A percentile compares a stretch with the other conserved stretches of the same genome.
Conservation (phyloP, 1,140 invertebrate genomes). For the Brachionus sp. region DNA sequence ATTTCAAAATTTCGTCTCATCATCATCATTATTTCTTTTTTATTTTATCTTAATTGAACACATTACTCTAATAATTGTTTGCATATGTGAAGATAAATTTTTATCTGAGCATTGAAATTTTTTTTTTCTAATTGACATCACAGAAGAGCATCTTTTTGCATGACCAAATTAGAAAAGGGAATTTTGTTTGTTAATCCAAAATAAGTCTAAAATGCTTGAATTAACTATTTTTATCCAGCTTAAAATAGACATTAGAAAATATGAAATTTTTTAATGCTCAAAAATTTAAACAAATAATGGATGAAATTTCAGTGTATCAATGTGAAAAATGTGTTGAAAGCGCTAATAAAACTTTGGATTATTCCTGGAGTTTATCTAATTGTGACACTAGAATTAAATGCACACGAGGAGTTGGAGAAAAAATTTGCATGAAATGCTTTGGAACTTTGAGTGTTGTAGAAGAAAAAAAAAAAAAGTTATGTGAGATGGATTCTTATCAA, state of each 20-base stretch:
- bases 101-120: too few relatives aligned
- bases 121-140: not conserved
- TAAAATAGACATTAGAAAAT: not conserved
- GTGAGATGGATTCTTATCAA: not conserved
- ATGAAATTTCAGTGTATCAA: not conserved
- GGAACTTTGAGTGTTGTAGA: not conserved
- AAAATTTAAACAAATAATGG: not conserved
- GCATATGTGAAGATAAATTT: too few relatives aligned
- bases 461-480: not conserved
- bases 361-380: not conserved
- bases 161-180: not conserved
- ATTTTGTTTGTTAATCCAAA: not conserved
- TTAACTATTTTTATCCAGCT: not conserved
- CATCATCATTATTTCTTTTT: too few relatives aligned
- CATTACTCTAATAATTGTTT: too few relatives aligned
- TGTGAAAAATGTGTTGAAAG: not conserved
- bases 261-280: not conserved
- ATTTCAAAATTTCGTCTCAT: too few relatives aligned
- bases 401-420: not conserved
- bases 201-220: not conserved
- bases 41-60: too few relatives aligned
- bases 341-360: not conserved
- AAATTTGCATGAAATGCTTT: not conserved
- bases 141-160: not conserved
- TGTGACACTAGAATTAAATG: not conserved